These are phyloP conservation scores for Brenthis daphne DNA, from an alignment of 2,888 invertebrate species.

Conservation along the genomic window DNA sequence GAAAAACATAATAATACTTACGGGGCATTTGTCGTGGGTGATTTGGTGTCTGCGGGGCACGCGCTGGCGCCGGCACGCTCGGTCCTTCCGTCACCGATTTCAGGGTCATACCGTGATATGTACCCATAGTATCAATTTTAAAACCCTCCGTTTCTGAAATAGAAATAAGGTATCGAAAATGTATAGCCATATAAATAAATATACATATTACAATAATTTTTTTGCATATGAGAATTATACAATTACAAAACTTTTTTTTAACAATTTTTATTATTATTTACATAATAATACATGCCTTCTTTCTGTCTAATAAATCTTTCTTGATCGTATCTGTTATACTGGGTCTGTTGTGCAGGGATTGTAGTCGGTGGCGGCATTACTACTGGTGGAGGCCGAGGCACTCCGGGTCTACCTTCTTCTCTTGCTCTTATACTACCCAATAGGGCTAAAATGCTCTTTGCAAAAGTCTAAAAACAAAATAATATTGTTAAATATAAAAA, in stretches of 20 bases:
- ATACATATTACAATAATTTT: too few species aligned
- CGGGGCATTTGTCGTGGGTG: constrained; percentile 73
- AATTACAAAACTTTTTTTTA: neutral
- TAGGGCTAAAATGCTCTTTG: constrained; percentile 95
- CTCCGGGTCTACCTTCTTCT: constrained; percentile 90
- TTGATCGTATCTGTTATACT: constrained; percentile 99
- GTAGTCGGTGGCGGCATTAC: constrained; percentile 85
- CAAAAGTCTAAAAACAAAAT: constrained; percentile 85
- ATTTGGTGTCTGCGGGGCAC: constrained; percentile 71
- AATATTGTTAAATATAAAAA: neutral
- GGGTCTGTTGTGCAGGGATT: constrained; percentile 87
- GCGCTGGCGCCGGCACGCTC: constrained; percentile 82
- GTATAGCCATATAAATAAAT: too few species aligned
- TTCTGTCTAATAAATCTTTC: constrained; percentile 96
- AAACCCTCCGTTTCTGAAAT: constrained; percentile 96
- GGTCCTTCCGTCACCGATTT: constrained; percentile 98
- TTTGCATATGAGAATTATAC: too few species aligned
- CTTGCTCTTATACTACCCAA: constrained; percentile 94
- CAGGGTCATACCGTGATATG: constrained; percentile 98
- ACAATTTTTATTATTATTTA: neutral
- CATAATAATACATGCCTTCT: constrained; percentile 83
- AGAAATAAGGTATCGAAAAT: constrained; percentile 15
- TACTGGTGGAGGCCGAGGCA: constrained; percentile 79
- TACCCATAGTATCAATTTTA: constrained; percentile 99
- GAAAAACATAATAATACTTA: constrained; percentile 48